Base-by-base conservation (phyloP, 2,888 invertebrate species). In the Prenolepis imparis region DNA sequence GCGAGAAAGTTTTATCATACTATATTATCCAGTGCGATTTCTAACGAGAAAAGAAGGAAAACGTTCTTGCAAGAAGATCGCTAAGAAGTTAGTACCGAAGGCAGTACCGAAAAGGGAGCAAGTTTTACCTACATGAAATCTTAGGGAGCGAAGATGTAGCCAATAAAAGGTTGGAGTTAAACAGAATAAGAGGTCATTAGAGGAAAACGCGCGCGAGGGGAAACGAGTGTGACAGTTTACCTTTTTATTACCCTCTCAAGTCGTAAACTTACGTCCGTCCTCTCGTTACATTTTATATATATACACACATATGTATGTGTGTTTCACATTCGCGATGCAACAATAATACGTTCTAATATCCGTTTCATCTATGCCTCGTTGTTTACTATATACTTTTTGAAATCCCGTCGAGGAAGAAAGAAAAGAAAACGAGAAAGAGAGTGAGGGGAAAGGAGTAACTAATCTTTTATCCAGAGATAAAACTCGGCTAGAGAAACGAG, bases 101-200 rank as follows among this genome's bases (percentile, higher is more conserved):
- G 59, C 8, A 61, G 8, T 32, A 18, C 18, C 12, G 61, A 61
- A 8, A 61, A 32, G 61, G 28, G 61, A 52, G 61, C 61, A 18
- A 36, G 6, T 9, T 32, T 61, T 32, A 61, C 32, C n/a, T 32
- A 32, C 61, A 55, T 24, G 44, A 74, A 39, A 80, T 80, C 63
- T 85, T 85, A 84, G 80, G 84, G 64, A 80, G 21, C 12, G 55
- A 66, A 28, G 21, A 15, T 32, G 36, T 41, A n/a, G 55, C 28
- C 12, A 21, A 15, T 32, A 55, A 63, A 36, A 55, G 39, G 24
- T n/a, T 18, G 48, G 15, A 61, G 48, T 59, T 74, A 36, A 52
- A 48, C 59, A 59, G 59, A 80, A 84, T 80, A 70, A 80, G 64
- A 70, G 59, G 28, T 85, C 80, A 68, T 85, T 84, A 85, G 39